Conservation (phyloP, 2,113 vertebrate species). For the Ceyx cyanopectus region DNA sequence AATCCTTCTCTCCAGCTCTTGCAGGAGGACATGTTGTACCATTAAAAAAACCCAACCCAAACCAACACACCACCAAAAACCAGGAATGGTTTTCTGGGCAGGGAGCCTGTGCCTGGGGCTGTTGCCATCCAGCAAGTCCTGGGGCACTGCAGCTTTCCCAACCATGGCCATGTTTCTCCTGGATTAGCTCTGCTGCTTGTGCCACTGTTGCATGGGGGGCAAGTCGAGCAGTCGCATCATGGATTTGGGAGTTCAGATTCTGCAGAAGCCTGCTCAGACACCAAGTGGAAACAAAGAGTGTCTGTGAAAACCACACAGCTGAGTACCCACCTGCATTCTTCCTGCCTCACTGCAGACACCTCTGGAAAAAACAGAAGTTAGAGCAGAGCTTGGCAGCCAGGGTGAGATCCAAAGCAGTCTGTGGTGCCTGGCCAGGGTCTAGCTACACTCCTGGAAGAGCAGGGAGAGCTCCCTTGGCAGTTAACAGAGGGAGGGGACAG, state of each 20-base stretch:
- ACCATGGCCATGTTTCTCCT: neutral
- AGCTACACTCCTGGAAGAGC: neutral
- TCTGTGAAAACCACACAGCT: neutral
- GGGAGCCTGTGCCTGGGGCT: neutral
- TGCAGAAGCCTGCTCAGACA: neutral
- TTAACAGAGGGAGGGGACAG: neutral
- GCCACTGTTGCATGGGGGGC: neutral
- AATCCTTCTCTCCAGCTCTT: constrained; percentile 2
- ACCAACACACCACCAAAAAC: too few species aligned
- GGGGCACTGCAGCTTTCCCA: neutral
- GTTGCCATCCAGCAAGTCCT: neutral
- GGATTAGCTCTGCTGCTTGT: neutral
- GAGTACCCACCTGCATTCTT: neutral
- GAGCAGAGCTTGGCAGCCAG: neutral
- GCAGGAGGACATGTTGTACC: neutral
- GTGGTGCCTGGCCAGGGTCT: neutral
- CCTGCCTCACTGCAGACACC: neutral
- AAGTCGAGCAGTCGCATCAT: neutral
- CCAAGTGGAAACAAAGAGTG: neutral
- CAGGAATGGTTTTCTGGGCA: neutral
- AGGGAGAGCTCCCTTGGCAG: neutral
- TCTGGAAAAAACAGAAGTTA: neutral
- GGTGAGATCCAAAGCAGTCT: neutral
- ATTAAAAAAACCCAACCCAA: neutral
- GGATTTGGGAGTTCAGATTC: neutral